Percentiles rank a stretch among this genome's conserved stretches.
Evolutionary conservation across 1,140 invertebrate genomes (phyloP).

Genomic region (Anoplolepis gracilipes): DNA sequence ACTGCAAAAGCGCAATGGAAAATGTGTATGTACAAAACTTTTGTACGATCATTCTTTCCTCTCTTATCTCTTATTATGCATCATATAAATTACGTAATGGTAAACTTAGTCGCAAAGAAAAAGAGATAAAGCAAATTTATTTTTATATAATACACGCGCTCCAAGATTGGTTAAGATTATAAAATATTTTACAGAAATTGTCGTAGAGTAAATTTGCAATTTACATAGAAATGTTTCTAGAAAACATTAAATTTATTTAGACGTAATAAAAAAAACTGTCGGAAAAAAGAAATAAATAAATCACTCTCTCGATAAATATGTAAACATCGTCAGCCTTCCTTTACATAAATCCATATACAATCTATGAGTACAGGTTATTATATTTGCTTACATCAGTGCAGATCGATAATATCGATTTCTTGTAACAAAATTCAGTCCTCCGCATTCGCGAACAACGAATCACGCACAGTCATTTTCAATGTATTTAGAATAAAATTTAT

Average conservation of each 20-base stretch:
- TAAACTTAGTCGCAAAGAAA: not conserved
- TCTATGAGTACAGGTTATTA: conserved; percentile 33
- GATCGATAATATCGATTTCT: conserved; percentile 49
- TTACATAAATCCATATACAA: conserved; percentile 31
- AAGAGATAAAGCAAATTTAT: not conserved
- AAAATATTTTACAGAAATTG: too few species aligned
- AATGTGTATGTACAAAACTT: too few species aligned
- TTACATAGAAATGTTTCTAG: too few species aligned
- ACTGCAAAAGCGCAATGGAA: not conserved
- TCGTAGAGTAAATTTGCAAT: too few species aligned
- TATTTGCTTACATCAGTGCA: not conserved
- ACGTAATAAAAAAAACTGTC: too few species aligned
- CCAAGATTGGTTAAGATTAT: too few species aligned
- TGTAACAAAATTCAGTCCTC: conserved; percentile 39
- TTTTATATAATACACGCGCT: not conserved
- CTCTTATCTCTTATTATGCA: not conserved
- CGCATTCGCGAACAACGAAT: not conserved
- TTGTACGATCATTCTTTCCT: not conserved
- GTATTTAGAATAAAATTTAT: conserved; percentile 54
- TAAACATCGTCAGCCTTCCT: conserved; percentile 15
- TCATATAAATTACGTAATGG: not conserved
- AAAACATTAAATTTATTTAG: too few species aligned
- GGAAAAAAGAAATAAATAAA: too few species aligned
- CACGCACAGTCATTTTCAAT: not conserved
- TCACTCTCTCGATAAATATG: not conserved